phyloP scores from a whole-genome alignment of 2,113 vertebrate species.

The Arothron firmamentum region DNA sequence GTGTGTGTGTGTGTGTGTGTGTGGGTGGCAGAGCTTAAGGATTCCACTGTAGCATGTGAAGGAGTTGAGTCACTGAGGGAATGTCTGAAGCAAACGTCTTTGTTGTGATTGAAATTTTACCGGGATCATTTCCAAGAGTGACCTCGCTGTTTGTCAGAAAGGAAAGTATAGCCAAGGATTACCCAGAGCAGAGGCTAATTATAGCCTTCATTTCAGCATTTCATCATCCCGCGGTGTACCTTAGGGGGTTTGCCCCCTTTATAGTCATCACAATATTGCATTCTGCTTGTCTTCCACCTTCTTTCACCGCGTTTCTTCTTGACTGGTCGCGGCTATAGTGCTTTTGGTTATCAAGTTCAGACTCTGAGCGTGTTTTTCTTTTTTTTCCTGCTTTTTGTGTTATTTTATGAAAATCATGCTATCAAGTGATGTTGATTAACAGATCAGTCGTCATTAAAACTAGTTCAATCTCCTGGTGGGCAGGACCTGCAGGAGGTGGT shows the following conservation, averaged over 20 bases:
- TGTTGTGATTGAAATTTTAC: constrained; percentile 44
- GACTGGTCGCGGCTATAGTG: not conserved
- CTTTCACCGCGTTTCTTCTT: constrained; percentile 1
- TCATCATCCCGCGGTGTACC: too few species aligned
- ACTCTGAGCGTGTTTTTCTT: too few species aligned
- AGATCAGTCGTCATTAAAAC: too few species aligned
- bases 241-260: too few species aligned
- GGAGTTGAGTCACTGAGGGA: constrained; percentile 57
- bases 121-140: constrained; percentile 56
- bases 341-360: not conserved
- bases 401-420: too few species aligned
- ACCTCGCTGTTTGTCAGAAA: constrained; percentile 45
- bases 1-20: constrained; percentile 5
- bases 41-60: constrained; percentile 49
- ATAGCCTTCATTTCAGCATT: constrained; percentile 26
- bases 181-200: constrained; percentile 56
- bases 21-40: constrained; percentile 19
- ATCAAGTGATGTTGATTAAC: too few species aligned
- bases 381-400: too few species aligned
- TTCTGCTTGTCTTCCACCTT: not conserved
- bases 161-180: constrained; percentile 41
- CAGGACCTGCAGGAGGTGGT: too few species aligned
- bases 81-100: constrained; percentile 49
- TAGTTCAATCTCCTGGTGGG: too few species aligned
- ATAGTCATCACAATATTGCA: too few species aligned